Evolutionary conservation across 2,888 invertebrate genomes (phyloP), one percentile per base, ranked within the genome.

Genomic region (Muscina levida): DNA sequence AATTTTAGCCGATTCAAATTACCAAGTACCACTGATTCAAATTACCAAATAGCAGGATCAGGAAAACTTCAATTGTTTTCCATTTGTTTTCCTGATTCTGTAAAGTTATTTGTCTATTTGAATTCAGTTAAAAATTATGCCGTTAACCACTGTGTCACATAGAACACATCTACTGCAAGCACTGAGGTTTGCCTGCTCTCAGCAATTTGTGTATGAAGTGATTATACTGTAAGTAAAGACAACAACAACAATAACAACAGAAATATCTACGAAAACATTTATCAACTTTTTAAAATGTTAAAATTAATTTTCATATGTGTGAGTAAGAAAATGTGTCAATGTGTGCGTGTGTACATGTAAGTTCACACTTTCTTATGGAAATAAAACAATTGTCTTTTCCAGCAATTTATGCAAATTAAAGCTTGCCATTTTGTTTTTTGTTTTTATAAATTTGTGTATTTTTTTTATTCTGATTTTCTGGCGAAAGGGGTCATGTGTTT

Each of bases 271-370:
- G 17, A n/a, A 10, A 73, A 73, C 72, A 73, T 77, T 70, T 80
- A 66, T 76, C 68, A 80, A 57, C 42, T 72, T 72, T 71, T 59
- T 19, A 62, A 81, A 77, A 57, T 81, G 57, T 39, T 72, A 11
- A 74, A 72, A 68, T 74, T 53, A 48, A 57, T 57, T 74, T 71
- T 42, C 70, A 8, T 42, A 11, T 31, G 53, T 57, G 51, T 42
- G 56, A 24, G 13, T 51, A 31, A 44, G 46, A 57, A 42, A 62
- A 86, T 86, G 86, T 85, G 86, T 86, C 86, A 86, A 86, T 11
- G 11, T 1, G 59, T 39, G 19, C 11, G 19, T 59, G 11, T 1
- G 59, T 39, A 11, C 11, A 15, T 59, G 19, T 10, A 17, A 31
- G 31, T 31, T 31, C 31, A 31, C 31, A 31, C 15, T 59, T 59